These are phyloP conservation scores for Lucifuga dentata DNA, from an alignment of 2,113 vertebrate genomes.

Conservation along the genomic window DNA sequence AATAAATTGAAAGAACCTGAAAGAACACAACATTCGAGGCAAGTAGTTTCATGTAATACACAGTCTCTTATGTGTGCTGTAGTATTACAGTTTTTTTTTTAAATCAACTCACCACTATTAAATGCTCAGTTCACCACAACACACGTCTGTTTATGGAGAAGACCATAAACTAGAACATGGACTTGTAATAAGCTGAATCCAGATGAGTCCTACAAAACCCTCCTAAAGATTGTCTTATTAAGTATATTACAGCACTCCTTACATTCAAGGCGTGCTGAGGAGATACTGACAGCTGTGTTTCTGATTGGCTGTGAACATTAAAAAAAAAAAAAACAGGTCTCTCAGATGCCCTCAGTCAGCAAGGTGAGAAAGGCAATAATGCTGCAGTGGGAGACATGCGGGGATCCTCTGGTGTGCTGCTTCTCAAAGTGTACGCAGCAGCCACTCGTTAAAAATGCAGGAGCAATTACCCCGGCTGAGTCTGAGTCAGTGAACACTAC, in stretches of 20 bases:
- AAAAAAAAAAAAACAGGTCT: constrained; percentile 22
- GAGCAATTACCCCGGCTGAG: constrained; percentile 74
- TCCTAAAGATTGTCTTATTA: background rate
- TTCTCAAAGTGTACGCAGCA: constrained; percentile 65
- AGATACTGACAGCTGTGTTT: constrained; percentile 3
- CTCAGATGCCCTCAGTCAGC: constrained; percentile 27
- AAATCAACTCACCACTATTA: constrained; percentile 41
- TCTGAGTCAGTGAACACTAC: constrained; percentile 65
- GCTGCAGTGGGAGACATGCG: constrained; percentile 43
- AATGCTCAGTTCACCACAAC: constrained; percentile 18
- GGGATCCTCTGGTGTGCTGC: constrained; percentile 51
- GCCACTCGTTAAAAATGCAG: constrained; percentile 78
- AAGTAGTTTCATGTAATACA: constrained; percentile 27
- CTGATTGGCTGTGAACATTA: constrained; percentile 15
- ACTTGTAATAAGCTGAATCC: constrained; percentile 35
- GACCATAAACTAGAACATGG: constrained; percentile 29
- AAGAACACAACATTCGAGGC: constrained; percentile 21
- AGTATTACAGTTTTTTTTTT: constrained; percentile 44
- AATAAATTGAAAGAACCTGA: background rate
- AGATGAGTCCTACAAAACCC: constrained; percentile 35
- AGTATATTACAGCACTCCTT: constrained; percentile 2
- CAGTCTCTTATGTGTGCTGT: background rate
- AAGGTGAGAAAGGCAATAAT: constrained; percentile 38
- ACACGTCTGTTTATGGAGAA: constrained; percentile 37
- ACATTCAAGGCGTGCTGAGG: background rate